Percentiles rank a stretch among this genome's conserved stretches.
Conservation (phyloP, 2,888 invertebrate species). For the Mythimna ferrago region DNA sequence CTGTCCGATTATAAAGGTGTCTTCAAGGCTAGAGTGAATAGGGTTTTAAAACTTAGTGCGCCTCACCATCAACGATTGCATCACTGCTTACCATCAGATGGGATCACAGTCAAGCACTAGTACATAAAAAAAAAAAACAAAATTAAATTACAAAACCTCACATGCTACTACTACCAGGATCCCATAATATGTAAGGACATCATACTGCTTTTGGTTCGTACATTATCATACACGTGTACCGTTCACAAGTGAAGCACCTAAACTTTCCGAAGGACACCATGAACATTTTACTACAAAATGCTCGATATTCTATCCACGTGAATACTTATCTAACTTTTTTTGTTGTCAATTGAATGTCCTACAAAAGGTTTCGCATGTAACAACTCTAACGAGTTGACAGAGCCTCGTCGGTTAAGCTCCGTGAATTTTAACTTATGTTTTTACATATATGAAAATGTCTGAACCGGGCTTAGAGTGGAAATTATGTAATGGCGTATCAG, state of each 20-base stretch:
- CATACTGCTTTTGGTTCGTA: not conserved
- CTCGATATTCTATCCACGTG: conserved; percentile 15
- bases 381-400: conserved; percentile 61
- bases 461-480: conserved; percentile 11
- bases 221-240: not conserved
- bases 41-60: too few species aligned
- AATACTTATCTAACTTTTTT: conserved; percentile 44
- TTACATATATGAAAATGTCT: not conserved
- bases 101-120: too few species aligned
- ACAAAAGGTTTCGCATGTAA: conserved; percentile 53
- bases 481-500: not conserved
- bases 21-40: too few species aligned
- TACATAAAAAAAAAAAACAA: too few species aligned
- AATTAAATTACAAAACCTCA: too few species aligned
- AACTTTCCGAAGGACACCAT: conserved; percentile 9
- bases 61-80: too few species aligned
- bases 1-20: too few species aligned
- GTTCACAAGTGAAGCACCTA: too few species aligned
- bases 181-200: too few species aligned
- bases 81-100: too few species aligned
- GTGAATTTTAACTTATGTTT: conserved; percentile 32
- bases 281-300: not conserved
- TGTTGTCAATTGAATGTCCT: conserved; percentile 30
- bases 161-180: too few species aligned
- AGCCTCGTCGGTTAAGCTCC: conserved; percentile 37